These are phyloP conservation scores for Lasiurus cinereus DNA, from an alignment of 2,113 vertebrate genomes.

Conservation along the genomic window DNA sequence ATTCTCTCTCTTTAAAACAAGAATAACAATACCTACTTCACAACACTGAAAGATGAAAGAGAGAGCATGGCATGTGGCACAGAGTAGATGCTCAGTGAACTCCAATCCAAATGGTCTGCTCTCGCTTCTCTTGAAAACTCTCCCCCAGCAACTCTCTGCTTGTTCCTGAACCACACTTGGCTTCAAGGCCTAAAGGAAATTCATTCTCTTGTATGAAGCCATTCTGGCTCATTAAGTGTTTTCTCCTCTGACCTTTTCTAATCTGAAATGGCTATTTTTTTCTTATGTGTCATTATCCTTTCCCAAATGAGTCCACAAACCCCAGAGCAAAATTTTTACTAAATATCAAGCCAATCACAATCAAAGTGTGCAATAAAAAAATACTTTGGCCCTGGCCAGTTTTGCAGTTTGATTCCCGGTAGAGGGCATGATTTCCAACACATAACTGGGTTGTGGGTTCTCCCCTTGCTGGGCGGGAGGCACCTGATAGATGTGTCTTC, in stretches of 20 bases:
- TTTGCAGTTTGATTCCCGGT: no score
- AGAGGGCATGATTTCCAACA: no score
- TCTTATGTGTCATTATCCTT: neutral
- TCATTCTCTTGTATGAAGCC: neutral
- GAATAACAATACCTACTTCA: conserved; percentile 4
- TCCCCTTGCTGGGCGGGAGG: no score
- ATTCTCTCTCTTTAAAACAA: conserved; percentile 27
- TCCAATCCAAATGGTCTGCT: neutral
- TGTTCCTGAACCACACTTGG: neutral
- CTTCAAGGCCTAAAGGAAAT: neutral
- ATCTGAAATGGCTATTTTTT: conserved; percentile 7
- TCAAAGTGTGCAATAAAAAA: neutral
- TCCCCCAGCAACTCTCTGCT: neutral
- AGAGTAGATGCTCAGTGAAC: neutral
- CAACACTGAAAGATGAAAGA: neutral
- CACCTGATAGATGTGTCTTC: no score
- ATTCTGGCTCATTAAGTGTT: neutral
- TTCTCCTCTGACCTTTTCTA: conserved; percentile 51
- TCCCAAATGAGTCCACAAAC: conserved; percentile 25
- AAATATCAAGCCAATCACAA: conserved; percentile 36
- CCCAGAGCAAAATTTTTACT: conserved; percentile 25
- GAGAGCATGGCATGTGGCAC: neutral
- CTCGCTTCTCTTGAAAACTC: conserved; percentile 11
- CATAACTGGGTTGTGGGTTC: no score
- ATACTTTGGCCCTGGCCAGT: no score